Percentiles rank a stretch among this genome's conserved stretches.
Conservation (phyloP, 2,888 invertebrate species). For the Idaea dimidiata region DNA sequence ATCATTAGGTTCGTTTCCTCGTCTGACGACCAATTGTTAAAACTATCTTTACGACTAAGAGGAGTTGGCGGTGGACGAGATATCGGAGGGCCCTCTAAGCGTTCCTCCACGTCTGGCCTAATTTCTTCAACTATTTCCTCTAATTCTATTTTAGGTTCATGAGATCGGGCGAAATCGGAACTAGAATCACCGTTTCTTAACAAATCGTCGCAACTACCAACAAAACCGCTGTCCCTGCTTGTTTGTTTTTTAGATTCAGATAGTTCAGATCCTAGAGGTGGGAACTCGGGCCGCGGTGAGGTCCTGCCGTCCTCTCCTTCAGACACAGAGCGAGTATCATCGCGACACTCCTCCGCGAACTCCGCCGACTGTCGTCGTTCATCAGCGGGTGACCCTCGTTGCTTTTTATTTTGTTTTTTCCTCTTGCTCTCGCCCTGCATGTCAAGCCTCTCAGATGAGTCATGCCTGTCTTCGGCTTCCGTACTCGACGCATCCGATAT, state of each 20-base stretch:
- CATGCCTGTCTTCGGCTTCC: slow-evolving; percentile 84
- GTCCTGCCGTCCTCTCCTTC: slow-evolving; percentile 85
- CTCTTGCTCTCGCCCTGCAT: slow-evolving; percentile 91
- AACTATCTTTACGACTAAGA: slow-evolving; percentile 91
- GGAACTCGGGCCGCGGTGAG: slow-evolving; percentile 85
- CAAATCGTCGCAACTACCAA: slow-evolving; percentile 93
- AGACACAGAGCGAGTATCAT: slow-evolving; percentile 81
- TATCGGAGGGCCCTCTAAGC: slow-evolving; percentile 72
- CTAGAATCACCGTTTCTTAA: slow-evolving; percentile 83
- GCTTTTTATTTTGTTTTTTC: slow-evolving; percentile 89
- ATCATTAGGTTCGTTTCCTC: slow-evolving; percentile 97
- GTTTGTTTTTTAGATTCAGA: slow-evolving; percentile 88
- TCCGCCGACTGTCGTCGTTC: slow-evolving; percentile 84
- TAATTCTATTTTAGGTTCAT: slow-evolving; percentile 78
- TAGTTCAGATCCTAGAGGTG: slow-evolving; percentile 78
- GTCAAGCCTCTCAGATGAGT: slow-evolving; percentile 86
- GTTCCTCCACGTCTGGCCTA: slow-evolving; percentile 76
- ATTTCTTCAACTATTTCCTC: slow-evolving; percentile 83
- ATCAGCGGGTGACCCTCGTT: slow-evolving; percentile 79
- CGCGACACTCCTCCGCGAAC: slow-evolving; percentile 81
- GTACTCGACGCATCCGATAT: slow-evolving; percentile 89
- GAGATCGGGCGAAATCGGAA: slow-evolving; percentile 75
- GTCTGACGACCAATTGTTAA: slow-evolving; percentile 96
- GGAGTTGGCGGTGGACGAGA: slow-evolving; percentile 78
- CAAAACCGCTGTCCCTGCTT: slow-evolving; percentile 93